Conservation (phyloP, 2,797 vertebrate species). For the Lutjanus argentimaculatus region DNA sequence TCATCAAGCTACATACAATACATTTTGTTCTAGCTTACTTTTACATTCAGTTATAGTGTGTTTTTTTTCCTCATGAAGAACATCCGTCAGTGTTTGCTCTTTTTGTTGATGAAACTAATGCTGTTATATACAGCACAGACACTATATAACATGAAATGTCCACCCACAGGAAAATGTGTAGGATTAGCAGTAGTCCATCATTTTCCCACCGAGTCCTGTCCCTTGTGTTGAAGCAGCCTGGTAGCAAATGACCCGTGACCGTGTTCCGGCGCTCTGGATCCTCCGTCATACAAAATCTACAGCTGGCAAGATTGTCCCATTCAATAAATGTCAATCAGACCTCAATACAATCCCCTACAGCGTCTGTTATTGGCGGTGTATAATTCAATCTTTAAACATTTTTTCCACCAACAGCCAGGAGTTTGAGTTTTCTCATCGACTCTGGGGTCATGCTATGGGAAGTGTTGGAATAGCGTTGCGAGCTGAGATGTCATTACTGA, state of each 20-base stretch:
- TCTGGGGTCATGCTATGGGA: conserved; percentile 71
- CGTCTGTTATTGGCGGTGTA: conserved; percentile 61
- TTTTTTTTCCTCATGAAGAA: not conserved
- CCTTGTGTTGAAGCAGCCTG: not conserved
- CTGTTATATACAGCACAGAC: not conserved
- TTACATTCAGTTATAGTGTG: too few relatives aligned
- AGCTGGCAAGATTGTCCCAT: conserved; percentile 55
- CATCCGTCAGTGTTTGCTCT: not conserved
- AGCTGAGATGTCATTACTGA: conserved; percentile 75
- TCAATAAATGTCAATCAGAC: conserved; percentile 71
- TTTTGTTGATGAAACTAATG: conserved; percentile 3
- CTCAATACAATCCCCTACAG: conserved; percentile 46
- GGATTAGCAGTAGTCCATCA: not conserved
- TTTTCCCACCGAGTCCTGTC: not conserved
- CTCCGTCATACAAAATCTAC: conserved; percentile 38
- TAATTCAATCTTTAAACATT: conserved; percentile 68
- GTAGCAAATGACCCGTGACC: conserved; percentile 15
- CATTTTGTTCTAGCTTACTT: too few relatives aligned
- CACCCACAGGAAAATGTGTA: not conserved
- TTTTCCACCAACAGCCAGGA: conserved; percentile 48
- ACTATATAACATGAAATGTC: not conserved
- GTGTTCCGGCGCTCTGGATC: conserved; percentile 29
- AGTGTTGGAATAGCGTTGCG: conserved; percentile 65
- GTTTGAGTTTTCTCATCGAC: conserved; percentile 62
- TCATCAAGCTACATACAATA: too few relatives aligned